Percentiles rank a stretch among this genome's conserved stretches.
Evolutionary conservation across 1,140 invertebrate genomes (phyloP).

Genomic region (Globodera rostochiensis): DNA sequence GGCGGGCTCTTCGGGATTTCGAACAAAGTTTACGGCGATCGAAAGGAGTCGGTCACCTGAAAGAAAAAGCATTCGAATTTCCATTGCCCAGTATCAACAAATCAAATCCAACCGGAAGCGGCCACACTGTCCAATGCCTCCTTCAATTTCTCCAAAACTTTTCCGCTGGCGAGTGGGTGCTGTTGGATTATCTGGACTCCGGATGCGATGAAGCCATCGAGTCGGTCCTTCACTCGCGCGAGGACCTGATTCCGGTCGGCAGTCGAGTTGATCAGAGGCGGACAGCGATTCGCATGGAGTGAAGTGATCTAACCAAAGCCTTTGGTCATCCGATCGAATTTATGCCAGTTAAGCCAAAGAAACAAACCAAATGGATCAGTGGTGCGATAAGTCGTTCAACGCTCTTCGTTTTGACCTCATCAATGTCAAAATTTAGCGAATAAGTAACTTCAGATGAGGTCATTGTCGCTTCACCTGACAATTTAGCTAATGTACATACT

Average conservation of each 20-base stretch:
- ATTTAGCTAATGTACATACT: too few species aligned
- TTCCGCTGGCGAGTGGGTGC: slow-evolving; percentile 31
- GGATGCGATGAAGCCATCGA: slow-evolving; percentile 34
- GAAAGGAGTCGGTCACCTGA: slow-evolving; percentile 31
- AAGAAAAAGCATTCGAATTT: slow-evolving; percentile 16
- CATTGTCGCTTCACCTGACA: background rate
- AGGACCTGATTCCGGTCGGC: slow-evolving; percentile 31
- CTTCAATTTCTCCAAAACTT: slow-evolving; percentile 37
- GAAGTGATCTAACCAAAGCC: slow-evolving; percentile 38
- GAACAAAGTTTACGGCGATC: slow-evolving; percentile 31
- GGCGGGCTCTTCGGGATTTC: slow-evolving; percentile 21
- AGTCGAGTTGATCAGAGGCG: slow-evolving; percentile 12
- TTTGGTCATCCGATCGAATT: background rate
- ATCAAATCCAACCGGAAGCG: slow-evolving; percentile 20
- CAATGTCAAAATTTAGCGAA: slow-evolving; percentile 38
- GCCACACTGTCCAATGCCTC: slow-evolving; percentile 30
- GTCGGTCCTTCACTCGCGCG: slow-evolving; percentile 6
- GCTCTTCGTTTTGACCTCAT: slow-evolving; percentile 41
- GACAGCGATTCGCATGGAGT: slow-evolving; percentile 29
- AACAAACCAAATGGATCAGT: slow-evolving; percentile 32
- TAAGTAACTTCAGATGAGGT: background rate
- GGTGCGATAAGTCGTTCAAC: slow-evolving; percentile 40
- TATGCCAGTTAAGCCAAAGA: slow-evolving; percentile 15
- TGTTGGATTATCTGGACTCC: slow-evolving; percentile 28
- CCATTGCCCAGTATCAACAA: background rate